Percentiles rank a stretch among this genome's conserved stretches.
phyloP scores from a whole-genome alignment of 2,797 vertebrate species.

The Rachycentron canadum region DNA sequence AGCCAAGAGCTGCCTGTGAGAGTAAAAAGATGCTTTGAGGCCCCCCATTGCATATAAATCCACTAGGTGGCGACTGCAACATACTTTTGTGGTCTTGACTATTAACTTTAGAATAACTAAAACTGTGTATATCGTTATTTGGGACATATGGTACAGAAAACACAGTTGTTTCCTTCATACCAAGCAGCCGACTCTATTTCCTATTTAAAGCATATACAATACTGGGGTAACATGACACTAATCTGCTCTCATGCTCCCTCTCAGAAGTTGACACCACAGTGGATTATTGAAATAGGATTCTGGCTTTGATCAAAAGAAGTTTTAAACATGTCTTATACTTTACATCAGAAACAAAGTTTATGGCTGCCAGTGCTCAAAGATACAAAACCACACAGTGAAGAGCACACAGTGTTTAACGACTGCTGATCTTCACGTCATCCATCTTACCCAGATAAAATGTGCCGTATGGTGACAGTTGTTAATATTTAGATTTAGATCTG shows the following conservation, averaged over 20 bases:
- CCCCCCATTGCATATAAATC: neutral
- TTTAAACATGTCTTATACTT: conserved; percentile 30
- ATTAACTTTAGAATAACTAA: neutral
- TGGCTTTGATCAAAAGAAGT: conserved; percentile 56
- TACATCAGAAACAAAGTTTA: conserved; percentile 42
- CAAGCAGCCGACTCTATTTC: neutral
- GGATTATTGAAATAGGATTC: conserved; percentile 68
- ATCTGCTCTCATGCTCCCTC: conserved; percentile 42
- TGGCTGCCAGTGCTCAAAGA: conserved; percentile 5
- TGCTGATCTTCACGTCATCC: neutral
- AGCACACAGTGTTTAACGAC: neutral
- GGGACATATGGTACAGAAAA: neutral
- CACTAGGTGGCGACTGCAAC: conserved; percentile 70
- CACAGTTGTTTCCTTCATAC: neutral
- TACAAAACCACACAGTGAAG: neutral
- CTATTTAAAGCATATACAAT: conserved; percentile 17
- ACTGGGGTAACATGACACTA: conserved; percentile 49
- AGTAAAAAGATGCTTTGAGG: neutral
- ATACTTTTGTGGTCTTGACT: conserved; percentile 6
- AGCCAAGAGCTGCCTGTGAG: neutral
- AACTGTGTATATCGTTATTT: neutral
- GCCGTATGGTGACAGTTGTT: neutral
- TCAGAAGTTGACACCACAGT: conserved; percentile 55
- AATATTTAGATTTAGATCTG: neutral
- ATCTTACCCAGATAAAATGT: neutral